Evolutionary conservation across 2,113 vertebrate species (phyloP).

Genomic region (Platycercus adscitus): DNA sequence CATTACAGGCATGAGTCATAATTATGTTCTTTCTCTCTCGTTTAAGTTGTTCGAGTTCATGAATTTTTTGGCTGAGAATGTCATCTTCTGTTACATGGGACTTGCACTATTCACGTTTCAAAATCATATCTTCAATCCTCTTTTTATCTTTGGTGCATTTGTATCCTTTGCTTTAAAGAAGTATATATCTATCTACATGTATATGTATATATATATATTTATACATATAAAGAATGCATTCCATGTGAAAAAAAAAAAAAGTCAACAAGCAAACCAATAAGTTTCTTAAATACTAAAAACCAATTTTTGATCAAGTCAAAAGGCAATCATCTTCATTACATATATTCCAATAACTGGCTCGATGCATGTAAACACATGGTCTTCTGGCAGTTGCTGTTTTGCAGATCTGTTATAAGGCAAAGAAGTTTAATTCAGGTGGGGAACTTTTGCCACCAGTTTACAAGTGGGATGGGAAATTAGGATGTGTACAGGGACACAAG

Average conservation of each 20-base stretch:
- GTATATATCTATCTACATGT: neutral
- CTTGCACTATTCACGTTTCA: slow-evolving; percentile 83
- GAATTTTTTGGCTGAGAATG: slow-evolving; percentile 89
- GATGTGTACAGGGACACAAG: neutral
- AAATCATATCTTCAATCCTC: slow-evolving; percentile 82
- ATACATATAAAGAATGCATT: neutral
- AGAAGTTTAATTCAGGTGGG: neutral
- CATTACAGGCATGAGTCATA: neutral
- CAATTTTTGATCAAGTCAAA: neutral
- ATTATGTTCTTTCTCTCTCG: slow-evolving; percentile 57
- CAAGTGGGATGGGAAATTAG: neutral
- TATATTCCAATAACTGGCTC: neutral
- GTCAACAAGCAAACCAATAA: neutral
- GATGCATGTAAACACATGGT: fast-evolving
- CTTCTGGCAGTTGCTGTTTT: neutral
- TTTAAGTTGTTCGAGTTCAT: slow-evolving; percentile 90
- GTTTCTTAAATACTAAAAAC: neutral
- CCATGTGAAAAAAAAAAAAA: neutral
- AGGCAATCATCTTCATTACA: neutral
- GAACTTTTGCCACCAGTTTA: neutral
- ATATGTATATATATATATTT: fast-evolving
- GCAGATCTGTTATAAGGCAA: neutral
- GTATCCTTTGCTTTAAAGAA: slow-evolving; percentile 82
- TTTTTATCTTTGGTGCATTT: slow-evolving; percentile 85
- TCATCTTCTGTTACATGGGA: slow-evolving; percentile 90